phyloP scores from a whole-genome alignment of 2,797 vertebrate species.

The Falco berigora region DNA sequence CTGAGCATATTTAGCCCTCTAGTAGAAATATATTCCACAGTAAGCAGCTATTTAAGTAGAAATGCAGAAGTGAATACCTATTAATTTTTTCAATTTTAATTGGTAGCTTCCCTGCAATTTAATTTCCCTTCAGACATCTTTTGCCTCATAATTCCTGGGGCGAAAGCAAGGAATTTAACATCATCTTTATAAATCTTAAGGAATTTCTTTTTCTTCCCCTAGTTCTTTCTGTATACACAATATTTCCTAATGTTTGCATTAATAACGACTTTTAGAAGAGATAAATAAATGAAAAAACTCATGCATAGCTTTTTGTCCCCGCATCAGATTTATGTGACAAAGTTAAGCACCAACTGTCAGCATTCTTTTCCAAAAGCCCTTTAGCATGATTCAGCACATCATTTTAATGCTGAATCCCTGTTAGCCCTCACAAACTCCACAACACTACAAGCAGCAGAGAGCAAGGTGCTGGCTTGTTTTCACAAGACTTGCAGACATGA shows the following conservation, averaged over 20 bases:
- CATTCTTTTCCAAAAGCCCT: background rate
- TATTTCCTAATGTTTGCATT: background rate
- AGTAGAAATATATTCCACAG: constrained; percentile 23
- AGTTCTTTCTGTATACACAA: background rate
- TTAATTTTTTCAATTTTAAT: constrained; percentile 37
- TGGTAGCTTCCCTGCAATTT: constrained; percentile 28
- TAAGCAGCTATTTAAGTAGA: constrained; percentile 34
- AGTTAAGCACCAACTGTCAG: background rate
- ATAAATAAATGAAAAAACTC: background rate
- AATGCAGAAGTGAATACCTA: constrained; percentile 24
- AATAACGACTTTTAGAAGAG: background rate
- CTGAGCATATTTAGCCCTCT: constrained; percentile 32
- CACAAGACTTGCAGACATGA: background rate
- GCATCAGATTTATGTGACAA: background rate
- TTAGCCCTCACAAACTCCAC: background rate
- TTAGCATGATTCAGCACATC: background rate
- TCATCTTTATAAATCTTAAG: background rate
- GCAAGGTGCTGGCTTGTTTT: background rate
- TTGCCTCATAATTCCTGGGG: background rate
- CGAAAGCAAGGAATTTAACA: background rate
- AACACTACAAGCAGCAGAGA: background rate
- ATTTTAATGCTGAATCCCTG: background rate
- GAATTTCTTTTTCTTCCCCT: background rate
- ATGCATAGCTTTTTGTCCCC: background rate
- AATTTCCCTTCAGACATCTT: constrained; percentile 21